phyloP scores from a whole-genome alignment of 2,888 invertebrate genomes.

The Drosophila pseudotalamancana region DNA sequence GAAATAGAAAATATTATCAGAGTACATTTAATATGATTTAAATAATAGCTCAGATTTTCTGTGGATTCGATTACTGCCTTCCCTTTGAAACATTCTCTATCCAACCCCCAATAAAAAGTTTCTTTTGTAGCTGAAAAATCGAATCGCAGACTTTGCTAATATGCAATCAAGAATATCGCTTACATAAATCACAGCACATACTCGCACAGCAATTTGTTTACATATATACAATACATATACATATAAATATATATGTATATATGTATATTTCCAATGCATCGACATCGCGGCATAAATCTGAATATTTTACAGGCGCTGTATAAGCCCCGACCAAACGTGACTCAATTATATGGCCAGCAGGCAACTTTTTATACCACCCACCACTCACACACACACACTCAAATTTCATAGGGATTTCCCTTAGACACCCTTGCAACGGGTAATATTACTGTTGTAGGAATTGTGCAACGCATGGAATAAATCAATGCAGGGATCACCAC shows the following conservation, averaged over 20 bases:
- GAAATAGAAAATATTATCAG: no score
- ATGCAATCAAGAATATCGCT: slow-evolving; percentile 47
- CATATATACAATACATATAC: slow-evolving; percentile 1
- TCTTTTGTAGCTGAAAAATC: not conserved
- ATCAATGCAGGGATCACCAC: not conserved
- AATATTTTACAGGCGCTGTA: slow-evolving; percentile 60
- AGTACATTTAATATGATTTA: not conserved
- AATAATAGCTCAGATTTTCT: not conserved
- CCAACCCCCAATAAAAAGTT: not conserved
- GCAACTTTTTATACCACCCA: slow-evolving; percentile 19
- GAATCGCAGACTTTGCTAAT: slow-evolving; percentile 23
- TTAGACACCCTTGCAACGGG: not conserved
- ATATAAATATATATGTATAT: not conserved
- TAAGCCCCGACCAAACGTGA: slow-evolving; percentile 75
- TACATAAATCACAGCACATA: slow-evolving; percentile 63
- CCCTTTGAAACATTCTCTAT: not conserved
- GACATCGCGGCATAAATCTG: slow-evolving; percentile 71
- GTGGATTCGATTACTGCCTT: not conserved
- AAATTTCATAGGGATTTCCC: slow-evolving; percentile 51
- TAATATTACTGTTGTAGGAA: not conserved
- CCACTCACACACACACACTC: slow-evolving; percentile 14
- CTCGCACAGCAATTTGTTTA: slow-evolving; percentile 45
- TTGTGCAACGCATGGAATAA: not conserved
- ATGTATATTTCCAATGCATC: slow-evolving; percentile 20
- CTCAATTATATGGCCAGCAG: slow-evolving; percentile 72